Evolutionary conservation across 2,113 vertebrate genomes (phyloP), one percentile per base, ranked within the genome.

Genomic region (Anoura caudifer): DNA sequence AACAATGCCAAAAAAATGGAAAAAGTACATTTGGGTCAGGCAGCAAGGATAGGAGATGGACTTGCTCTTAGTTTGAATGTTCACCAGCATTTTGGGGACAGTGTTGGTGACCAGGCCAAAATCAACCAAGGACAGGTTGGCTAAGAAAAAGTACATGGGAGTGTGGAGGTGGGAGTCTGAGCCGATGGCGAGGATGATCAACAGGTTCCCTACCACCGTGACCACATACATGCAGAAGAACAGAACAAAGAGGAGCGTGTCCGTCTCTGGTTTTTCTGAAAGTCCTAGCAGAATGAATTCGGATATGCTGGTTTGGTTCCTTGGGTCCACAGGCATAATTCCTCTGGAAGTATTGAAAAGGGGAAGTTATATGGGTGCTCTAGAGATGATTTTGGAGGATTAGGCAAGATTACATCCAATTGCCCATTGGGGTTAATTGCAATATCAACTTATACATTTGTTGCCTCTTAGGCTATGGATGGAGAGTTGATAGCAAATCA

Each of bases 121-220:
- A 28, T 97, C 97, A 4, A 98, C 87, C 69, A 97, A 63, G n/a
- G 98, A 98, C 20, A 98, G 90, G 38, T 96, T 98, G 75, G 97
- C 92, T 11, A 98, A 92, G 87, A 98, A 97, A 87, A 97, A 97
- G 67, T 98, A 98, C 98, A 98, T 98, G 5, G 98, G 98, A 0
- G 92, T 97, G 54, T 98, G 97, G 31, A 98, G 95, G n/a, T 73
- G 93, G 15, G 90, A 43, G 43, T 98, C 97, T 1, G 2, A 38
- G 50, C 94, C 65, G 73, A 98, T 95, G 54, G 82, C 96, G 72
- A 98, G 10, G 36, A 97, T 85, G 67, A 98, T 97, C 3, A 94
- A 6, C 19, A 97, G 12, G 31, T 97, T 98, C 10, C 97, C 98
- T 22, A 65, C 0, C 0, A 36, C 76, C 0, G 77, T 97, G 83